These are phyloP conservation scores for Scelioninae gen. 1 DNA, from an alignment of 2,888 invertebrate species.

Conservation along the genomic window DNA sequence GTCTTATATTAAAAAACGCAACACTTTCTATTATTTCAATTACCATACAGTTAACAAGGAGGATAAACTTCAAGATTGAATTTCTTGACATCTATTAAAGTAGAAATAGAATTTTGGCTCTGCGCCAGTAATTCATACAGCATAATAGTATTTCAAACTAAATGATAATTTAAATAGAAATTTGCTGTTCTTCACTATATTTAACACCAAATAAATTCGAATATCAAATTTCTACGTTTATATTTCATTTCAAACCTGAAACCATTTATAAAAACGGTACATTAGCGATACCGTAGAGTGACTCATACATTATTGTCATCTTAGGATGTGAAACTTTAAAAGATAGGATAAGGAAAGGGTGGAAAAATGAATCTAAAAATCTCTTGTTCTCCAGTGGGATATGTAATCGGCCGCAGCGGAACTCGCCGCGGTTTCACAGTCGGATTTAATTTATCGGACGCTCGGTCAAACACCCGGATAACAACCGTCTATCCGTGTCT, in stretches of 20 bases:
- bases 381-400: slow-evolving; percentile 63
- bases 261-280: not conserved
- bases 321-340: slow-evolving; percentile 12
- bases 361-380: slow-evolving; percentile 53
- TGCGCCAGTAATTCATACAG: too few relatives aligned
- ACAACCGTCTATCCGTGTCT: slow-evolving; percentile 58
- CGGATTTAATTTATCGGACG: slow-evolving; percentile 68
- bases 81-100: too few relatives aligned
- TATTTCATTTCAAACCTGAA: not conserved
- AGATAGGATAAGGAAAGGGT: slow-evolving; percentile 38
- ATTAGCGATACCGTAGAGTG: slow-evolving; percentile 16
- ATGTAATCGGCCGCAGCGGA: slow-evolving; percentile 49
- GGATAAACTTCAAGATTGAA: too few relatives aligned
- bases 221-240: not conserved
- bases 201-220: too few relatives aligned
- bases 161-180: too few relatives aligned
- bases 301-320: slow-evolving; percentile 30
- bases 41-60: too few relatives aligned
- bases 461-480: slow-evolving; percentile 67
- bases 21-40: too few relatives aligned
- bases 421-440: slow-evolving; percentile 49
- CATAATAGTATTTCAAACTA: too few relatives aligned
- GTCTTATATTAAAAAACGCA: too few relatives aligned
- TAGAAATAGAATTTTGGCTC: too few relatives aligned
- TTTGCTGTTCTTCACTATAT: too few relatives aligned